A percentile compares a stretch with the other conserved stretches of the same genome.
Conservation (phyloP, 2,797 vertebrate species). For the Peromyscus attwateri region DNA sequence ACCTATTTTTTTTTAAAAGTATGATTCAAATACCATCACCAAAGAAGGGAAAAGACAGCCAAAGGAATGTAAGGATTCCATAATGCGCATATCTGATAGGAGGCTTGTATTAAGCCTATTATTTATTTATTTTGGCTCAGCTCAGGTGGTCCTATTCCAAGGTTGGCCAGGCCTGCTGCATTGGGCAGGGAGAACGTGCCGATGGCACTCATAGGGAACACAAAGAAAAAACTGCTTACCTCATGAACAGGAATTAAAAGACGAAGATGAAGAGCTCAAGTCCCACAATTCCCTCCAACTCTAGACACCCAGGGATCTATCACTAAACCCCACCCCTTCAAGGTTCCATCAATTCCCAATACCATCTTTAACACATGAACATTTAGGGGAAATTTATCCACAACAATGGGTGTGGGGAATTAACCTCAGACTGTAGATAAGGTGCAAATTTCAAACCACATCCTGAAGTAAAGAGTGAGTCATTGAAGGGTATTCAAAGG, state of each 20-base stretch:
- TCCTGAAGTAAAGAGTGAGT: neutral
- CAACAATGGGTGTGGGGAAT: neutral
- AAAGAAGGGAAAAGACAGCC: neutral
- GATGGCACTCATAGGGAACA: neutral
- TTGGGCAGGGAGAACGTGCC: neutral
- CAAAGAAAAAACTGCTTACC: too few species aligned
- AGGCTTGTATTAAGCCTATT: neutral
- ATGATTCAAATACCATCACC: constrained; percentile 1
- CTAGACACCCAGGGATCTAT: too few species aligned
- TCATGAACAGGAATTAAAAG: neutral
- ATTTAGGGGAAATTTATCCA: neutral
- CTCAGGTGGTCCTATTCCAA: neutral
- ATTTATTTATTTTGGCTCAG: neutral
- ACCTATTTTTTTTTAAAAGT: neutral
- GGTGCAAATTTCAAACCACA: constrained; percentile 21
- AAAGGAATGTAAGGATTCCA: neutral
- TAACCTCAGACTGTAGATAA: neutral
- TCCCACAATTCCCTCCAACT: neutral
- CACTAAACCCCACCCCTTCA: neutral
- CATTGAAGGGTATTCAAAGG: neutral
- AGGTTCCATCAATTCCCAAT: neutral
- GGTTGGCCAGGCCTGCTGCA: neutral
- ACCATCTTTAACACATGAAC: neutral
- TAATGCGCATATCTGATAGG: neutral
- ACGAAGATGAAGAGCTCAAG: neutral